Evolutionary conservation across 2,113 vertebrate genomes (phyloP), one percentile per base, ranked within the genome.

Genomic region (Loxodonta africana): DNA sequence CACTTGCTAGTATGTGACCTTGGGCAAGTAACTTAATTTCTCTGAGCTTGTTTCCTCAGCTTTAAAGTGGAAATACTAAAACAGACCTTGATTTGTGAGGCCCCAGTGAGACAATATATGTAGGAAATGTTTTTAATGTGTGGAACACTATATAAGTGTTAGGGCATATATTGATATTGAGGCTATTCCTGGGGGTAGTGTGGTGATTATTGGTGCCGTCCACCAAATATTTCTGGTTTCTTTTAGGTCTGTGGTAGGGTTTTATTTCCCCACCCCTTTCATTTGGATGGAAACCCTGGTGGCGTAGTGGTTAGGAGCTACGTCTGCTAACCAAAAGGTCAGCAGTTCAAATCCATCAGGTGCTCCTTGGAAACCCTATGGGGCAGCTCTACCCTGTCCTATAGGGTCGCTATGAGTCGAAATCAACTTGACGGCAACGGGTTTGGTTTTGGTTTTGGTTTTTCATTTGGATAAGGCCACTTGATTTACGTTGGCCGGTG

Each of bases 11-110:
- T 74, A 48, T 73, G 46, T 88, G 53, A 96, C 92, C 76, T 83
- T 80, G 76, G 20, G 20, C 82, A 83, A 95, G 63, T 53, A 73
- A 63, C 53, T 95, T 82, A 83, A 92, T 91, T 95, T 95, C 85
- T 92, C 91, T 30, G 91, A 89, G 67, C 20, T 41, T 28, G 51
- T 44, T 90, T 92, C 76, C 69, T 89, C 46, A 17, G 62, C 63
- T 88, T 95, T 83, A 90, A 83, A 86, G 86, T 84, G 88, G 84
- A 94, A 86, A 89, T 86, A 78, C 77, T 92, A 83, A 88, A 94
- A 76, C 48, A 90, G 77, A 57, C 17, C 76, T 94, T 94, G 80
- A 91, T 91, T 88, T 74, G n/a, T 48, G 88, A 71, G 93, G 41
- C 41, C 92, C 53, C 67, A 11, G 18, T 89, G 94, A 87, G 57